Conservation (phyloP, 2,797 vertebrate species). For the Lutjanus campechanus region DNA sequence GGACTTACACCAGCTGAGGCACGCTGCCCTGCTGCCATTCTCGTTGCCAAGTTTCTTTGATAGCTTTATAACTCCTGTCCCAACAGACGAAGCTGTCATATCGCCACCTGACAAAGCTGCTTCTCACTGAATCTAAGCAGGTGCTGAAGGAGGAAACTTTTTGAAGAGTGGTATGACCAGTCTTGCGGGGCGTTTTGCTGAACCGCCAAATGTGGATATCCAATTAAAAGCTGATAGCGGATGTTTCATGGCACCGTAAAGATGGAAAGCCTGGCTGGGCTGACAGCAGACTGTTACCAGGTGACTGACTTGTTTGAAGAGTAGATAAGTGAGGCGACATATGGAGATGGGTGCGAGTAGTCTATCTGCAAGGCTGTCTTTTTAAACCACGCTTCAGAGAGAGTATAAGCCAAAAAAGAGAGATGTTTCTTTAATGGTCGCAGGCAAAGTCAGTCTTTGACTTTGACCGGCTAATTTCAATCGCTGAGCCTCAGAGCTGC, state of each 20-base stretch:
- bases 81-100: conserved; percentile 42
- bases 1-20: conserved; percentile 17
- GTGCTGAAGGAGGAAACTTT: conserved; percentile 48
- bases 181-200: conserved; percentile 36
- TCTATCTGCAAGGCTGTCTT: conserved; percentile 43
- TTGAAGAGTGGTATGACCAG: conserved; percentile 17
- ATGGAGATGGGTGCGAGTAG: conserved; percentile 32
- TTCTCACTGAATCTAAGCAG: conserved; percentile 39
- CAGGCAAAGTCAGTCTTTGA: conserved; percentile 52
- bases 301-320: conserved; percentile 60
- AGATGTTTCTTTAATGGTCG: conserved; percentile 49
- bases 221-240: conserved; percentile 58
- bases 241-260: conserved; percentile 38
- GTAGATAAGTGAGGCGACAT: conserved; percentile 50
- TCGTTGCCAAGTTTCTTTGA: conserved; percentile 19
- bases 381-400: conserved; percentile 53
- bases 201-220: conserved; percentile 52
- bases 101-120: conserved; percentile 46
- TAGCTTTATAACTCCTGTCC: conserved; percentile 18
- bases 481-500: conserved; percentile 20
- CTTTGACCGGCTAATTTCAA: conserved; percentile 46
- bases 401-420: conserved; percentile 30
- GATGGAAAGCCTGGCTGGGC: conserved; percentile 41
- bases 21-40: conserved; percentile 17
- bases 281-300: conserved; percentile 43